Conservation (phyloP, 1,140 invertebrate genomes). For the Dendroctonus valens region DNA sequence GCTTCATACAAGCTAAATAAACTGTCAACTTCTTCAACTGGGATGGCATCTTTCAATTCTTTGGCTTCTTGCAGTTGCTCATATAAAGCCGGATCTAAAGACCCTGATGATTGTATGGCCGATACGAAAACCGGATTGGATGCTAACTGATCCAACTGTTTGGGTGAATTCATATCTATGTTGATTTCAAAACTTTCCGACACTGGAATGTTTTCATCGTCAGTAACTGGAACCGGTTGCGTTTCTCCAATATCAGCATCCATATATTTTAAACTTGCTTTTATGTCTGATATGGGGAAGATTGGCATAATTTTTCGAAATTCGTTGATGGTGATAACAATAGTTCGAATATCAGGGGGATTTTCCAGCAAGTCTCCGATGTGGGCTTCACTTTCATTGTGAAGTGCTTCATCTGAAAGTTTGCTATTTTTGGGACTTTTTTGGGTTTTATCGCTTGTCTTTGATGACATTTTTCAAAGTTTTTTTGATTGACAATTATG, state of each 20-base stretch:
- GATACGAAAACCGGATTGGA: conserved; percentile 25
- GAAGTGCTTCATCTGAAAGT: background rate
- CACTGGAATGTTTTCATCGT: conserved; percentile 29
- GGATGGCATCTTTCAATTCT: background rate
- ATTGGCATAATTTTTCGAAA: conserved; percentile 24
- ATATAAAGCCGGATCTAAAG: conserved; percentile 19
- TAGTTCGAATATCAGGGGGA: conserved; percentile 11
- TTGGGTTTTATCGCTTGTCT: conserved; percentile 14
- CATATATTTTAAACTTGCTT: conserved; percentile 23
- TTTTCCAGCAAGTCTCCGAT: background rate
- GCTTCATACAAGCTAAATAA: conserved; percentile 34
- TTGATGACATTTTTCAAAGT: conserved; percentile 14
- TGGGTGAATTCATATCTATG: conserved; percentile 25
- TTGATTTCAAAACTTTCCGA: conserved; percentile 25
- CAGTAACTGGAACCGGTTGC: conserved; percentile 17
- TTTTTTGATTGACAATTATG: background rate
- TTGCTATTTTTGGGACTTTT: conserved; percentile 2
- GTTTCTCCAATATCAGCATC: conserved; percentile 29
- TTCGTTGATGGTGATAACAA: conserved; percentile 10
- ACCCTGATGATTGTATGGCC: conserved; percentile 16
- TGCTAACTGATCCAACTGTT: conserved; percentile 32
- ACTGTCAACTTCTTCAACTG: conserved; percentile 22
- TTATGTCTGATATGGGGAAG: conserved; percentile 34
- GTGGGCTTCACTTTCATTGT: background rate
- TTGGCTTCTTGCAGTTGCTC: conserved; percentile 17